phyloP scores from a whole-genome alignment of 2,113 vertebrate species.

The Pomatostomus ruficeps region DNA sequence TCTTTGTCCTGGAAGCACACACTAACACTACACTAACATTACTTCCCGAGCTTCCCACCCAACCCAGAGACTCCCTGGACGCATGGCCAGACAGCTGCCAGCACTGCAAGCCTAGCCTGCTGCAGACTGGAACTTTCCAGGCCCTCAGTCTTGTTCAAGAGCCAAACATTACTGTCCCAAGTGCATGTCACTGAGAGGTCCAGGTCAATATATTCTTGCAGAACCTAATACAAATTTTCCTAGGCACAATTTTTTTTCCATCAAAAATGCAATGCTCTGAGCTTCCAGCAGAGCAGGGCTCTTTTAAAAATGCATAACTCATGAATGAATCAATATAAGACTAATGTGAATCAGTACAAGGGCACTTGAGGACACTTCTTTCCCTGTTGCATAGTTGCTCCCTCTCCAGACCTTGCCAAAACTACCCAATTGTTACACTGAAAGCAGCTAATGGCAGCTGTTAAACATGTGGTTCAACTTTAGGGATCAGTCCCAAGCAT shows the following conservation, averaged over 20 bases:
- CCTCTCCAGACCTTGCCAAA: background rate
- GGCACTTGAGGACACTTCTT: background rate
- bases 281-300: background rate
- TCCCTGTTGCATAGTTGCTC: background rate
- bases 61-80: background rate
- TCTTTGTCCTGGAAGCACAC: background rate
- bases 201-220: background rate
- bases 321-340: background rate
- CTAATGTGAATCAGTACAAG: background rate
- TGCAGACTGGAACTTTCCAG: background rate
- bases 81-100: background rate
- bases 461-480: constrained; percentile 1
- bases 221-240: background rate
- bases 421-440: background rate
- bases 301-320: background rate
- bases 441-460: background rate
- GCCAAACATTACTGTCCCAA: background rate
- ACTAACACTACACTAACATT: too few species aligned
- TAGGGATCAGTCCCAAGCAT: background rate
- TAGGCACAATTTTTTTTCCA: background rate
- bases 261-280: background rate
- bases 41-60: background rate
- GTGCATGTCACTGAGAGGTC: background rate
- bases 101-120: background rate
- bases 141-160: background rate